A percentile compares a stretch with the other conserved stretches of the same genome.
Evolutionary conservation across 1,140 invertebrate genomes (phyloP).

Genomic region (Halictus rubicundus): DNA sequence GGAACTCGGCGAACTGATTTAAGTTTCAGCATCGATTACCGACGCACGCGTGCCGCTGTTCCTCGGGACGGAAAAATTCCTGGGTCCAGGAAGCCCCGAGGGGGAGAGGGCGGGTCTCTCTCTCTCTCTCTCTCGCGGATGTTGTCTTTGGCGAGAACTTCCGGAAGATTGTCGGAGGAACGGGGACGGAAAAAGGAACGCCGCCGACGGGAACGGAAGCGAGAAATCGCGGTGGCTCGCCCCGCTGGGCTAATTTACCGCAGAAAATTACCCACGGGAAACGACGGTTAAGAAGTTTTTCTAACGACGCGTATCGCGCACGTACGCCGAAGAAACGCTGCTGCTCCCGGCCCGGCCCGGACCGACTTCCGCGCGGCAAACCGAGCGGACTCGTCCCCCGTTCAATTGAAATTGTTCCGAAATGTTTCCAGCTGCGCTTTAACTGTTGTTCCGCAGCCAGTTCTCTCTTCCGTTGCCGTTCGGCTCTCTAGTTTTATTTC

Average conservation of each 20-base stretch:
- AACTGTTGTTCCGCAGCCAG: not conserved
- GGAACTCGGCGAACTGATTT: constrained; percentile 34
- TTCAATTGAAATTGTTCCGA: not conserved
- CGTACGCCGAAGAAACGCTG: not conserved
- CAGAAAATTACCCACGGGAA: not conserved
- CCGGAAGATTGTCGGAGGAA: too few species aligned
- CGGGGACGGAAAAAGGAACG: not conserved
- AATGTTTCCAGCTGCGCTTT: not conserved
- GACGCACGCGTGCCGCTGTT: not conserved
- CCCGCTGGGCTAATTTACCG: not conserved
- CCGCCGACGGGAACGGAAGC: too few species aligned
- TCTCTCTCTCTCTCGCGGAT: too few species aligned
- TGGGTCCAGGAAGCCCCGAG: not conserved
- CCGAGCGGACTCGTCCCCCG: not conserved
- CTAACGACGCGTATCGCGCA: not conserved
- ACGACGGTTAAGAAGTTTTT: not conserved
- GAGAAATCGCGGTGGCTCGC: not conserved
- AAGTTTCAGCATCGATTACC: constrained; percentile 47
- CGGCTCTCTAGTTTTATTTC: too few species aligned
- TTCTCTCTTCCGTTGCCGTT: too few species aligned
- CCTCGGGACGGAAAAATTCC: not conserved
- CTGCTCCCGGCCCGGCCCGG: too few species aligned
- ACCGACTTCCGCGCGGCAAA: not conserved
- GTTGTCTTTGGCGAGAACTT: too few species aligned
- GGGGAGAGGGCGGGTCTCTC: too few species aligned